Evolutionary conservation across 2,113 vertebrate species (phyloP).

Genomic region (Oreocharis arfaki): DNA sequence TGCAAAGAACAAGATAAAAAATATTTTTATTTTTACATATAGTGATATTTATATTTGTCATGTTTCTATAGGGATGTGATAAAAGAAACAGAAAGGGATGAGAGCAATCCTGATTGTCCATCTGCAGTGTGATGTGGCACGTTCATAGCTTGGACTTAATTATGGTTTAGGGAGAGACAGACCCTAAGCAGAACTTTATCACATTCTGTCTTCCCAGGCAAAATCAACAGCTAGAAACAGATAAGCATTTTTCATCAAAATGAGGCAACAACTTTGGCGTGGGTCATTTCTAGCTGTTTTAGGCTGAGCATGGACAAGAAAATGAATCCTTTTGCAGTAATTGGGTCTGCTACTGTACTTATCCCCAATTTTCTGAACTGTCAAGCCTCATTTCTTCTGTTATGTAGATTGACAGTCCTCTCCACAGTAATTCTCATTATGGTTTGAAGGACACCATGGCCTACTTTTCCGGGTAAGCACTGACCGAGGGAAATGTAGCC

Average conservation of each 20-base stretch:
- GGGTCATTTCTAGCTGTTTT: not conserved
- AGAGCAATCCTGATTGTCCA: not conserved
- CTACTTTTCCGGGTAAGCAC: not conserved
- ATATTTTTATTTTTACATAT: not conserved
- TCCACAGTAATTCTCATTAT: slow-evolving; percentile 15
- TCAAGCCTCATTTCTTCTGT: slow-evolving; percentile 45
- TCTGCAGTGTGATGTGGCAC: not conserved
- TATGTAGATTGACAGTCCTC: slow-evolving; percentile 7
- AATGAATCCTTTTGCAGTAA: not conserved
- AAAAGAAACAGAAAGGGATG: not conserved
- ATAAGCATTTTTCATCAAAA: not conserved
- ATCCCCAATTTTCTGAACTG: slow-evolving; percentile 35
- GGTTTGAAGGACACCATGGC: slow-evolving; percentile 42
- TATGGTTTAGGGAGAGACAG: not conserved
- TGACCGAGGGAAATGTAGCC: not conserved
- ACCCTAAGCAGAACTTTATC: not conserved
- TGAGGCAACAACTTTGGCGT: not conserved
- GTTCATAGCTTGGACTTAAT: not conserved
- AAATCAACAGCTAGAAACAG: not conserved
- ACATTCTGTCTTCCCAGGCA: not conserved
- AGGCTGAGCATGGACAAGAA: not conserved
- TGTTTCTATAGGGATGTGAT: not conserved
- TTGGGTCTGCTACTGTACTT: slow-evolving; percentile 23
- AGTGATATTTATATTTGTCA: not conserved
- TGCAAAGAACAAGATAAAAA: not conserved